Evolutionary conservation across 1,140 invertebrate genomes (phyloP).

Genomic region (Saxidomus purpurata): DNA sequence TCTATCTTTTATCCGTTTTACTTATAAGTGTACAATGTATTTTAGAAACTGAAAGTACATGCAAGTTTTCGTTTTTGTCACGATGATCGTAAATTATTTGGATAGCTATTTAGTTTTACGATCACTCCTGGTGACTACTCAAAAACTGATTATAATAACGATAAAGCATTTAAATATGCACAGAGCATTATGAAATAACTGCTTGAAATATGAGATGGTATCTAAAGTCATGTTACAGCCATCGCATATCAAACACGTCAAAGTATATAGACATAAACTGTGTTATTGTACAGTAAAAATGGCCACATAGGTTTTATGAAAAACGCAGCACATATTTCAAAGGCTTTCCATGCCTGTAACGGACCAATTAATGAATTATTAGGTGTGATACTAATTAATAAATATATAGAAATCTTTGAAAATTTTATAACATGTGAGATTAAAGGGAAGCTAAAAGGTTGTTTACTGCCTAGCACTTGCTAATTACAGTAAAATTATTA

Average conservation of each 20-base stretch:
- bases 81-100: no score
- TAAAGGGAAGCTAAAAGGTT: conserved; percentile 10
- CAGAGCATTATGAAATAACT: background rate
- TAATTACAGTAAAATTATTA: background rate
- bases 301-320: background rate
- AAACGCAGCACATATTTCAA: background rate
- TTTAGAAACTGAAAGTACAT: no score
- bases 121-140: background rate
- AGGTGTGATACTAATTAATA: conserved; percentile 55
- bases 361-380: conserved; percentile 8
- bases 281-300: background rate
- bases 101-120: background rate
- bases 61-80: background rate
- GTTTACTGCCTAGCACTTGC: background rate
- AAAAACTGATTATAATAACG: background rate
- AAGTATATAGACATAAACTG: background rate
- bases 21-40: no score
- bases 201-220: background rate
- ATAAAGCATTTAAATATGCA: background rate
- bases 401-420: background rate
- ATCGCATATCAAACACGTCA: background rate
- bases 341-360: background rate
- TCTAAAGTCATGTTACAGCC: background rate
- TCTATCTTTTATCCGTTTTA: no score
- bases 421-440: conserved; percentile 6